Conservation (phyloP, 53 echinoderm and acorn worm genomes). For the Stichopus horrens region DNA sequence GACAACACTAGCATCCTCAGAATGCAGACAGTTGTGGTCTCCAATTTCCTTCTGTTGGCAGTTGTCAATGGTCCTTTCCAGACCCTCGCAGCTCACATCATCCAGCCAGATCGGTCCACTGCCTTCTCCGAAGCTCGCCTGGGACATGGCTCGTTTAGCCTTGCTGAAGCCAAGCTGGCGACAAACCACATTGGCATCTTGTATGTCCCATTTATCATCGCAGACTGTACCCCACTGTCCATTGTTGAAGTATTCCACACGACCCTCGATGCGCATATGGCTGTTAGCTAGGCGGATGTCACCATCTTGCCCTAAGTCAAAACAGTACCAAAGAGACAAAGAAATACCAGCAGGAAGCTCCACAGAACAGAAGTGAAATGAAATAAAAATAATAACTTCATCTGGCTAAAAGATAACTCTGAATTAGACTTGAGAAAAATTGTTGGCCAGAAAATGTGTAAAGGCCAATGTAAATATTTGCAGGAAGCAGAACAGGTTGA, state of each 20-base stretch:
- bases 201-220: conserved; percentile 57
- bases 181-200: conserved; percentile 55
- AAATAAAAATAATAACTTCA: too few relatives aligned
- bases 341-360: too few relatives aligned
- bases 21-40: conserved; percentile 53
- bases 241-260: conserved; percentile 52
- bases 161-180: conserved; percentile 57
- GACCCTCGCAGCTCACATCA: conserved; percentile 54
- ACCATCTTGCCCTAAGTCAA: conserved; percentile 2
- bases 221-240: conserved; percentile 62
- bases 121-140: conserved; percentile 56
- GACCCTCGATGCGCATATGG: conserved; percentile 34
- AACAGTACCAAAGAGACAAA: background rate
- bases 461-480: too few relatives aligned
- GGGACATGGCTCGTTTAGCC: conserved; percentile 44
- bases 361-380: too few relatives aligned
- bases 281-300: conserved; percentile 50
- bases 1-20: conserved; percentile 58
- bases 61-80: conserved; percentile 27
- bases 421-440: too few relatives aligned
- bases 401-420: too few relatives aligned
- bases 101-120: conserved; percentile 56
- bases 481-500: too few relatives aligned
- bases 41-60: conserved; percentile 45
- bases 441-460: too few relatives aligned